phyloP scores from a whole-genome alignment of 2,113 vertebrate genomes.

The Lichenostomus cassidix region DNA sequence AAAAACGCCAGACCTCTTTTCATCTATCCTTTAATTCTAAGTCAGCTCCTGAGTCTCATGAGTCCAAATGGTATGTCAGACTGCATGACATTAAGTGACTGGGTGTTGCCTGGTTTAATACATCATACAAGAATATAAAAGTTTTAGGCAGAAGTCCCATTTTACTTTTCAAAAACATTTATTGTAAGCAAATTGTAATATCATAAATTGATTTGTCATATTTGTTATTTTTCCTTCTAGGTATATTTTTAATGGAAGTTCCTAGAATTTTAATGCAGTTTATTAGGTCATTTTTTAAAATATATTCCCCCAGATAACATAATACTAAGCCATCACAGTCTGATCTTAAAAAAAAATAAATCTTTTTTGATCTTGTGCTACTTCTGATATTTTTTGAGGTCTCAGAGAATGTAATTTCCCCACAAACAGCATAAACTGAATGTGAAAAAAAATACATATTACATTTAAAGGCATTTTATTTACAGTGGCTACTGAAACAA shows the following conservation, averaged over 20 bases:
- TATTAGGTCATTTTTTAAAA: neutral
- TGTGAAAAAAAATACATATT: neutral
- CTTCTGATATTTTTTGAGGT: neutral
- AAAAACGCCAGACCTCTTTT: accelerated
- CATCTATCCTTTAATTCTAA: neutral
- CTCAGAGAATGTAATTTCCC: neutral
- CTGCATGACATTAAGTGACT: neutral
- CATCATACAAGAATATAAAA: neutral
- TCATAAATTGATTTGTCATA: neutral
- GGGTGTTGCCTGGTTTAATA: neutral
- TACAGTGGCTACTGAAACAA: neutral
- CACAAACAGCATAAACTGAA: neutral
- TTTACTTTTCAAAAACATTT: neutral
- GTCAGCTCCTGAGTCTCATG: neutral
- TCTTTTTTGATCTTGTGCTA: neutral
- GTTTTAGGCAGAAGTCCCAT: neutral
- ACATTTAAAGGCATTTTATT: neutral
- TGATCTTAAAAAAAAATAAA: neutral
- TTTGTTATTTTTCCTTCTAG: neutral
- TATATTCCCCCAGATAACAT: neutral
- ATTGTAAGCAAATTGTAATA: neutral
- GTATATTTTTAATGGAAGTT: neutral
- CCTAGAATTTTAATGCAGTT: neutral
- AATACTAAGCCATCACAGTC: neutral
- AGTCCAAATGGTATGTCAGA: neutral